A percentile compares a stretch with the other conserved stretches of the same genome.
Evolutionary conservation across 2,888 invertebrate genomes (phyloP).

Genomic region (Apodemia zela): DNA sequence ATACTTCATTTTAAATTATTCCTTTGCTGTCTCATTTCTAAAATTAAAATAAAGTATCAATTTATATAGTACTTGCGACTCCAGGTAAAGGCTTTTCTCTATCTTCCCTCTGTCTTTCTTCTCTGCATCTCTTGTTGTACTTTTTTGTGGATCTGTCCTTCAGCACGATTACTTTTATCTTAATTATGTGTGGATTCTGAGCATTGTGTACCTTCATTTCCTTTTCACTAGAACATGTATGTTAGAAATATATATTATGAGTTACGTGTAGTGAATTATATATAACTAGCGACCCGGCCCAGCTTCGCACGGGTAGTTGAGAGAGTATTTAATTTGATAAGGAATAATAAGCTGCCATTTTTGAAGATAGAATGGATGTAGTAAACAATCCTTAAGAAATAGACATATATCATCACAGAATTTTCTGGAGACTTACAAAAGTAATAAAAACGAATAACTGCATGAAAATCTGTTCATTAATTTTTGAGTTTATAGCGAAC

Average conservation of each 20-base stretch:
- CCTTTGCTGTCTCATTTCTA: too few species aligned
- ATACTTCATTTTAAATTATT: background rate
- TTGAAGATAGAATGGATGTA: too few species aligned
- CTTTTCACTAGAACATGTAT: background rate
- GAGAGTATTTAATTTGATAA: too few species aligned
- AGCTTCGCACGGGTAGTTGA: too few species aligned
- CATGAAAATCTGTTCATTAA: too few species aligned
- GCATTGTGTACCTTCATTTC: background rate
- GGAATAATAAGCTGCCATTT: too few species aligned
- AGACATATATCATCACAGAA: too few species aligned
- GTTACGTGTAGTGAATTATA: background rate
- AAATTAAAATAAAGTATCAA: constrained; percentile 13
- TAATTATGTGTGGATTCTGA: background rate
- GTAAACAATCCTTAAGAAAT: too few species aligned
- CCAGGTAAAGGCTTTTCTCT: constrained; percentile 17
- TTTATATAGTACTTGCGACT: constrained; percentile 5
- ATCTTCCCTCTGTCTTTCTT: constrained; percentile 1
- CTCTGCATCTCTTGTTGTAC: constrained; percentile 12
- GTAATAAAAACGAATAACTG: too few species aligned
- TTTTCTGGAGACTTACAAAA: too few species aligned
- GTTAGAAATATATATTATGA: background rate
- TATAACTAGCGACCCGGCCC: too few species aligned
- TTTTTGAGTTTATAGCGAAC: too few species aligned
- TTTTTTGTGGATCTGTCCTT: background rate
- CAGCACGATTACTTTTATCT: constrained; percentile 2